Conservation (phyloP, 2,113 vertebrate genomes). For the Gallinago paraguaiae region DNA sequence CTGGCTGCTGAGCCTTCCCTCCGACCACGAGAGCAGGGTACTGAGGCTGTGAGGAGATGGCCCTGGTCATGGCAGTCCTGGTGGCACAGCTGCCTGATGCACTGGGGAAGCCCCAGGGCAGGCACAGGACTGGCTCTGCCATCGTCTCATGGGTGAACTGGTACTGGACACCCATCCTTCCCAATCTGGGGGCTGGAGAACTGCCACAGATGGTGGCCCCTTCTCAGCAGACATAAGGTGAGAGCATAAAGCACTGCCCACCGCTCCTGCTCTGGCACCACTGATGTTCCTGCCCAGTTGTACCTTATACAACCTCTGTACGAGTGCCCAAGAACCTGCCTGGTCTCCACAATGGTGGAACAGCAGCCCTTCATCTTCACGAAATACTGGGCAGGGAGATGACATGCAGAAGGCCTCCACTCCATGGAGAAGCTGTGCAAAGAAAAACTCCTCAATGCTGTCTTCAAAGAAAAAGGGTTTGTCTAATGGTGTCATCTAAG, state of each 20-base stretch:
- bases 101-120: not conserved
- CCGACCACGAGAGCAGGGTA: not conserved
- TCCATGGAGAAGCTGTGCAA: not conserved
- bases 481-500: not conserved
- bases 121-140: not conserved
- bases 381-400: not conserved
- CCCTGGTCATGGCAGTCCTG: not conserved
- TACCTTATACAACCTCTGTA: not conserved
- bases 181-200: not conserved
- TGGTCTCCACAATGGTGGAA: not conserved
- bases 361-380: not conserved
- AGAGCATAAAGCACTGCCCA: not conserved
- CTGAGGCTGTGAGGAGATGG: not conserved
- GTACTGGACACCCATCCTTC: not conserved
- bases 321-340: not conserved
- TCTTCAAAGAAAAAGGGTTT: fast-evolving
- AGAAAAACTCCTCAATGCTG: not conserved
- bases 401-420: not conserved
- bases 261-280: not conserved
- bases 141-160: not conserved
- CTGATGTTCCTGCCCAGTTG: not conserved
- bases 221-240: not conserved
- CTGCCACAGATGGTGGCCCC: not conserved
- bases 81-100: not conserved
- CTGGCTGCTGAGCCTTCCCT: not conserved